Percentiles rank a stretch among this genome's conserved stretches.
Evolutionary conservation across 2,888 invertebrate genomes (phyloP).

Genomic region (Mactromeris polynyma): DNA sequence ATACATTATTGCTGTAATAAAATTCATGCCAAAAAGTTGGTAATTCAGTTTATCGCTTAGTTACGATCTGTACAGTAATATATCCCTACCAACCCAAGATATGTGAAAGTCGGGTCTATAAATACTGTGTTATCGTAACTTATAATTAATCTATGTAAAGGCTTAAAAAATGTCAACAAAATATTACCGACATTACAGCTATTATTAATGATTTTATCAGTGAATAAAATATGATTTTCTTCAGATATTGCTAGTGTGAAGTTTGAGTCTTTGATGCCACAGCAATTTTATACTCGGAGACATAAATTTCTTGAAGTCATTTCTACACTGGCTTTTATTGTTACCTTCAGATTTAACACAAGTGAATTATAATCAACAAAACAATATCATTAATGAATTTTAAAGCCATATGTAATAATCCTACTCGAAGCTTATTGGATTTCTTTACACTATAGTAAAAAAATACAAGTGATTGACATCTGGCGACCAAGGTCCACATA

Average conservation of each 20-base stretch:
- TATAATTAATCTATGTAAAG: not conserved
- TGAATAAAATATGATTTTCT: not conserved
- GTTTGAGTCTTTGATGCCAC: not conserved
- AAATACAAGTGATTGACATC: not conserved
- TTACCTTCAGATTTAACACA: no score
- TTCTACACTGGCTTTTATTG: no score
- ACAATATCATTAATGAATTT: not conserved
- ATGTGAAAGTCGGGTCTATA: not conserved
- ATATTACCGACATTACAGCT: not conserved
- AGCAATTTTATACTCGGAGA: no score
- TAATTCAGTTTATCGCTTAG: not conserved
- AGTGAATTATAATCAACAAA: no score
- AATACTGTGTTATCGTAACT: no score
- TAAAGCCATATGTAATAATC: not conserved
- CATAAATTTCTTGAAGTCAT: no score
- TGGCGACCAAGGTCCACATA: not conserved
- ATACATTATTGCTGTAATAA: not conserved
- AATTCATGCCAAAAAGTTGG: not conserved
- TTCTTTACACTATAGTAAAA: not conserved
- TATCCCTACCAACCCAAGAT: not conserved
- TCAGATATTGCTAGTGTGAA: not conserved
- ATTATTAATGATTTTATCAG: not conserved
- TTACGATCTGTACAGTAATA: not conserved
- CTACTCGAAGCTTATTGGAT: not conserved
- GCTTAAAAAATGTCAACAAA: not conserved